These are phyloP conservation scores for Brachionus plicatilis DNA, from an alignment of 1,140 invertebrate genomes.

Conservation along the genomic window DNA sequence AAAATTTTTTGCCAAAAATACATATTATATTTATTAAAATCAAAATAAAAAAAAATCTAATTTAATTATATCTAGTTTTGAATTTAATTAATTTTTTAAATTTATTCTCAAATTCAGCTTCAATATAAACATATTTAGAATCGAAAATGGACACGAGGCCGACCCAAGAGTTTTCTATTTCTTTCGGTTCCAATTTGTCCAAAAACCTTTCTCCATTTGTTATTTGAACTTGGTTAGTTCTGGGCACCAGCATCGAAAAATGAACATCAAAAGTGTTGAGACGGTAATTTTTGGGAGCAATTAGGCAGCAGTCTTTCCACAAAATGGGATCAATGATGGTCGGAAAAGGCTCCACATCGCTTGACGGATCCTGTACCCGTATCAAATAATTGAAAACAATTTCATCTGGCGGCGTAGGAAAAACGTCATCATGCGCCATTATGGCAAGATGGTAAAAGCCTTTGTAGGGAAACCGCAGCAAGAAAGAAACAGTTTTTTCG, in stretches of 20 bases:
- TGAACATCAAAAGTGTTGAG: constrained; percentile 36
- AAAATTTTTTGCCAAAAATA: neutral
- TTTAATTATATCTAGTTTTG: neutral
- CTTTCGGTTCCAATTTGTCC: constrained; percentile 28
- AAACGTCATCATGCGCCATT: constrained; percentile 5
- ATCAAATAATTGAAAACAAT: constrained; percentile 33
- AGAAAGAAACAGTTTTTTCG: constrained; percentile 36
- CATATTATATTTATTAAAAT: neutral
- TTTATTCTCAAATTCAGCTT: constrained; percentile 39
- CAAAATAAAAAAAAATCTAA: neutral
- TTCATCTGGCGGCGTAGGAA: constrained; percentile 24
- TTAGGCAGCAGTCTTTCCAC: constrained; percentile 39
- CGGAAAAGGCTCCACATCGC: constrained; percentile 26
- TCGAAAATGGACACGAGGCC: neutral
- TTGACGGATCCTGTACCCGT: constrained; percentile 10
- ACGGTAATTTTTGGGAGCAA: constrained; percentile 28
- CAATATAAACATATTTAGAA: constrained; percentile 29
- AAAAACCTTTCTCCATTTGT: neutral
- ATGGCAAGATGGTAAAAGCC: constrained; percentile 36
- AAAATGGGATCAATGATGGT: constrained; percentile 18
- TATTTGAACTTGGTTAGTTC: neutral
- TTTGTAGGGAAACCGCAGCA: constrained; percentile 17
- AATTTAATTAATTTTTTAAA: constrained; percentile 33
- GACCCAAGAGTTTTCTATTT: constrained; percentile 38
- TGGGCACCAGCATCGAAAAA: constrained; percentile 19